A percentile compares a stretch with the other conserved stretches of the same genome.
Evolutionary conservation across 2,888 invertebrate genomes (phyloP).

Genomic region (Chymomyza fuscimana): DNA sequence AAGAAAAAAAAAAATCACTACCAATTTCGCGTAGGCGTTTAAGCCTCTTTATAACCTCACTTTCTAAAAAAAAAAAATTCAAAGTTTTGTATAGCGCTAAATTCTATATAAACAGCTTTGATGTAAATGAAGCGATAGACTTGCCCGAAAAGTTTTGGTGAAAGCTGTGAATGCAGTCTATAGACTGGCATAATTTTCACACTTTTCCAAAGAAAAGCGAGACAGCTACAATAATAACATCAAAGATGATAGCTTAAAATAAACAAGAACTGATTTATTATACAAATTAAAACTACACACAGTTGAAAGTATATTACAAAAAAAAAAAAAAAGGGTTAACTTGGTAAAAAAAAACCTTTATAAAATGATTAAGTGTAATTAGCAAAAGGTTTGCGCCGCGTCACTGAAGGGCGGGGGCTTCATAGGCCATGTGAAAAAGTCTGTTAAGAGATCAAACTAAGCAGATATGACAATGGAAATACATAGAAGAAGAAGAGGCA

Average conservation of each 20-base stretch:
- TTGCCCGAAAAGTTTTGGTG: constrained; percentile 49
- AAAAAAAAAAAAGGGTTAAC: constrained; percentile 5
- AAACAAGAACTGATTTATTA: constrained; percentile 66
- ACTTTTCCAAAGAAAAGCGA: constrained; percentile 61
- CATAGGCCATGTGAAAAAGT: background rate
- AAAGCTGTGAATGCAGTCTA: constrained; percentile 49
- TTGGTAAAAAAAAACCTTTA: constrained; percentile 48
- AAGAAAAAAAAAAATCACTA: too few relatives aligned
- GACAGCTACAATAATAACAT: constrained; percentile 13
- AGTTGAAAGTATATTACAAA: constrained; percentile 22
- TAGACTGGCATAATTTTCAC: constrained; percentile 70
- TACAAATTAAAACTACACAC: constrained; percentile 64
- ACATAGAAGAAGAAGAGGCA: constrained; percentile 25
- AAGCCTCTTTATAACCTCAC: constrained; percentile 31
- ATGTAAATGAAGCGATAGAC: constrained; percentile 66
- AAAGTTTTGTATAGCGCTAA: constrained; percentile 56
- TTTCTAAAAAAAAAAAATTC: constrained; percentile 59
- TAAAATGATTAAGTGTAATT: constrained; percentile 65
- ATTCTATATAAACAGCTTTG: constrained; percentile 55
- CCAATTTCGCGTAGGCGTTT: constrained; percentile 24
- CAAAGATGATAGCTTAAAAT: constrained; percentile 19
- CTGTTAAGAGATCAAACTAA: constrained; percentile 53
- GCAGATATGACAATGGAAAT: constrained; percentile 38
- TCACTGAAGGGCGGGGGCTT: constrained; percentile 33
- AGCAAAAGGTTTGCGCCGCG: constrained; percentile 54